Evolutionary conservation across 2,888 invertebrate genomes (phyloP).

Genomic region (Eupelmus urozonus): DNA sequence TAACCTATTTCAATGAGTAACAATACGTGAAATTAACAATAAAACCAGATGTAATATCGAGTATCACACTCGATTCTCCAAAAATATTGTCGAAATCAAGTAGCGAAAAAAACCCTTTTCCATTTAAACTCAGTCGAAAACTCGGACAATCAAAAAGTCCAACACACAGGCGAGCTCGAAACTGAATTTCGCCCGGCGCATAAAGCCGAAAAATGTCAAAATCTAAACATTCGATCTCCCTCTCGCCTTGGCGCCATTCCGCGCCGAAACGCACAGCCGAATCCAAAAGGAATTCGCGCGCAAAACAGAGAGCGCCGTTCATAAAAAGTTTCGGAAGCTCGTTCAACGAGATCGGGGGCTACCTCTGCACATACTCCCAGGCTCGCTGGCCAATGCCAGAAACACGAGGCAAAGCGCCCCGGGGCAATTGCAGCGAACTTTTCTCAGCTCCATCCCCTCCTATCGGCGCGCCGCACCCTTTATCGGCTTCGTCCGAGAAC

Average conservation of each 20-base stretch:
- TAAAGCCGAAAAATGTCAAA: not conserved
- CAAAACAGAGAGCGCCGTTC: not conserved
- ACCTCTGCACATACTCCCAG: too few relatives aligned
- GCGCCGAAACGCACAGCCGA: not conserved
- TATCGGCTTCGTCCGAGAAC: not conserved
- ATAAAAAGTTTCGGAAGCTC: slow-evolving; percentile 44
- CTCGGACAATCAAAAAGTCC: too few relatives aligned
- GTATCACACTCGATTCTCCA: too few relatives aligned
- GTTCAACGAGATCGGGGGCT: slow-evolving; percentile 11
- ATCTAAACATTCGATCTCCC: not conserved
- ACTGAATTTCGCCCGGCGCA: too few relatives aligned
- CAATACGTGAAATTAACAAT: too few relatives aligned
- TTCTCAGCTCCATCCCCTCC: not conserved
- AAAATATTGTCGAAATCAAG: too few relatives aligned
- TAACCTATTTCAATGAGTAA: too few relatives aligned
- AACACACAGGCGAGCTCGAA: too few relatives aligned
- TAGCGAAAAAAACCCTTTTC: too few relatives aligned
- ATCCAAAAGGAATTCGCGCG: not conserved
- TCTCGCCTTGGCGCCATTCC: not conserved
- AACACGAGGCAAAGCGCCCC: not conserved
- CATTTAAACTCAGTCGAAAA: too few relatives aligned
- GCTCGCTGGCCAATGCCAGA: too few relatives aligned
- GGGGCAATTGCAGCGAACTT: slow-evolving; percentile 22
- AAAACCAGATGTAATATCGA: too few relatives aligned
- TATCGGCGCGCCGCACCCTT: not conserved